Evolutionary conservation across 1,140 invertebrate genomes (phyloP), one percentile per base, ranked within the genome.

Genomic region (Saccostrea cuccullata): DNA sequence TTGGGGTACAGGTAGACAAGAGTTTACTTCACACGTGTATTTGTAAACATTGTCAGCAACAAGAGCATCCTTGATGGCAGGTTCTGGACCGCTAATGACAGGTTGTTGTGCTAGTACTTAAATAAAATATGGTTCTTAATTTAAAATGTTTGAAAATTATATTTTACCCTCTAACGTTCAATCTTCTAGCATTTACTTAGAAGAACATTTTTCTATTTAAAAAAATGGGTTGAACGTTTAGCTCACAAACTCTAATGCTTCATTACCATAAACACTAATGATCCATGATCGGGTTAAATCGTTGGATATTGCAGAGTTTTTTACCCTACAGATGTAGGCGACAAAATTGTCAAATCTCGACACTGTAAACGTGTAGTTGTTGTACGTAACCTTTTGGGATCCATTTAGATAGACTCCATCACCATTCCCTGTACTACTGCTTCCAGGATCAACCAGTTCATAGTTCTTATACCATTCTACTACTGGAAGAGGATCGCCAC

Each of bases 201-300:
- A n/a, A n/a, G n/a, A n/a, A n/a, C n/a, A n/a, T n/a, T n/a, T n/a
- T n/a, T n/a, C n/a, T n/a, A n/a, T n/a, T n/a, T n/a, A 6, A 47
- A 47, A 47, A 6, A 47, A 47, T 3, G 40, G 40, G 2, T 47
- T 47, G 2, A 6, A 6, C 6, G n/a, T n/a, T n/a, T n/a, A n/a
- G n/a, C n/a, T n/a, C n/a, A n/a, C n/a, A n/a, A n/a, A n/a, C 40
- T 47, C 40, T 6, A 47, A 47, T 6, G 6, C 6, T 47, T 47
- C 40, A 47, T 83, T 83, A 83, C 82, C 82, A 56, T 83, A 83
- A 55, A 83, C n/a, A 23, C 40, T 83, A 20, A 83, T 83, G 9
- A 17, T 55, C 82, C 82, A 83, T 20, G 82, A n/a, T 13, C 55
- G 40, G 13, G 36, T 20, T 0, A 83, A 40, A 56, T 36, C 15